A percentile compares a stretch with the other conserved stretches of the same genome.
phyloP scores from a whole-genome alignment of 2,888 invertebrate genomes.

The Slavum lentiscoides region DNA sequence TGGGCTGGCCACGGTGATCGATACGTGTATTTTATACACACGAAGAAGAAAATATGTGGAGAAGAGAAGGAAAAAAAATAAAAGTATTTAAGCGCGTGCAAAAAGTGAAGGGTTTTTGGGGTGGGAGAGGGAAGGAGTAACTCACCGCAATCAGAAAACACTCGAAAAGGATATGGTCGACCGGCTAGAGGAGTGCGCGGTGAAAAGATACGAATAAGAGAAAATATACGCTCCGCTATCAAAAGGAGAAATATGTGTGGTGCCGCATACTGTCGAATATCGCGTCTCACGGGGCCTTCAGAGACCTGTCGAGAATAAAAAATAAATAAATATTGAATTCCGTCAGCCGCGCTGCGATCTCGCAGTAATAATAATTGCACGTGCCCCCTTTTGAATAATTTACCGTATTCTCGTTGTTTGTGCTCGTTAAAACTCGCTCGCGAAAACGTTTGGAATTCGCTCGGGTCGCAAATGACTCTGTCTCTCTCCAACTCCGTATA shows the following conservation, averaged over 20 bases:
- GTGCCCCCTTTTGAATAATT: slow-evolving; percentile 38
- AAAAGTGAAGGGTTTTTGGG: slow-evolving; percentile 17
- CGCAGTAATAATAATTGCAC: slow-evolving; percentile 16
- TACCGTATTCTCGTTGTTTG: slow-evolving; percentile 30
- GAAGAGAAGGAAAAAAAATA: slow-evolving; percentile 25
- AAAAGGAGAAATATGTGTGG: slow-evolving; percentile 26
- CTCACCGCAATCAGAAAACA: slow-evolving; percentile 41
- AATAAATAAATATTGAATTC: slow-evolving; percentile 31
- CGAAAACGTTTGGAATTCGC: slow-evolving; percentile 7
- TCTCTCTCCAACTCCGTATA: too few species aligned
- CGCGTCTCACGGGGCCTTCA: slow-evolving; percentile 12
- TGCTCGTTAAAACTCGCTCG: slow-evolving; percentile 24
- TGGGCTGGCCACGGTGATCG: slow-evolving; percentile 3
- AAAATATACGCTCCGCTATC: background rate
- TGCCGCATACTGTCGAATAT: background rate
- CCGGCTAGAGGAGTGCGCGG: background rate
- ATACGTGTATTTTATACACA: background rate
- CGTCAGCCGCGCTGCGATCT: background rate
- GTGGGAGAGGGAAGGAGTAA: background rate
- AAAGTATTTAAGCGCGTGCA: slow-evolving; percentile 32
- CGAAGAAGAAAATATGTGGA: slow-evolving; percentile 16
- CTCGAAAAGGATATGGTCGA: background rate
- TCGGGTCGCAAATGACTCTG: too few species aligned
- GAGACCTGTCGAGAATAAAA: slow-evolving; percentile 23
- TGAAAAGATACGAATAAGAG: too few species aligned